Evolutionary conservation across 1,140 invertebrate species (phyloP).

Genomic region (Euwallacea fornicatus): DNA sequence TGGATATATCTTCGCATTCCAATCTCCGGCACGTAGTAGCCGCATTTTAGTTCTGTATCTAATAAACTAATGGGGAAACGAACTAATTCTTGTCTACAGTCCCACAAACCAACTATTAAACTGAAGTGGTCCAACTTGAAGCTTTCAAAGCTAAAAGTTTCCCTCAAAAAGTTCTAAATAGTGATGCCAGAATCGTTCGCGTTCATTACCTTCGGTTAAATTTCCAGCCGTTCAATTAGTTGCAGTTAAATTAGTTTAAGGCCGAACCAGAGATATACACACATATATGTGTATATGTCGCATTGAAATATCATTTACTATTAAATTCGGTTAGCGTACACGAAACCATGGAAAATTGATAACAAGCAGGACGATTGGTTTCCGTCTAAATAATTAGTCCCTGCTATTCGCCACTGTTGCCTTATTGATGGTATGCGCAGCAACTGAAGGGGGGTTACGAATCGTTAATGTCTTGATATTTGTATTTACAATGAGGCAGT

Average conservation of each 20-base stretch:
- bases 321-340: too few species aligned
- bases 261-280: not conserved
- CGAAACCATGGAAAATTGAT: too few species aligned
- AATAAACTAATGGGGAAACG: not conserved
- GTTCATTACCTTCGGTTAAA: constrained; percentile 2
- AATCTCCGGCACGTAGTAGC: not conserved
- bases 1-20: constrained; percentile 13
- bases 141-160: constrained; percentile 3
- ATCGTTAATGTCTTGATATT: too few species aligned
- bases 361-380: too few species aligned
- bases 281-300: too few species aligned
- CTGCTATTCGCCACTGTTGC: too few species aligned
- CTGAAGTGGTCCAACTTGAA: not conserved
- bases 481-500: too few species aligned
- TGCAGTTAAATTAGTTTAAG: not conserved
- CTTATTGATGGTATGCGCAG: too few species aligned
- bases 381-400: too few species aligned
- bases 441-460: too few species aligned
- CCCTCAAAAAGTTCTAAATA: not conserved
- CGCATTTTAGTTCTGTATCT: not conserved
- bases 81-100: not conserved
- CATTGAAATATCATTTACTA: too few species aligned
- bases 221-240: not conserved
- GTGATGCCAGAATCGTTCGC: not conserved
- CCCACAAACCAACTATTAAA: constrained; percentile 4